Percentiles rank a stretch among this genome's conserved stretches.
Conservation (phyloP, 1,140 invertebrate species). For the Drosophila micromelanica region DNA sequence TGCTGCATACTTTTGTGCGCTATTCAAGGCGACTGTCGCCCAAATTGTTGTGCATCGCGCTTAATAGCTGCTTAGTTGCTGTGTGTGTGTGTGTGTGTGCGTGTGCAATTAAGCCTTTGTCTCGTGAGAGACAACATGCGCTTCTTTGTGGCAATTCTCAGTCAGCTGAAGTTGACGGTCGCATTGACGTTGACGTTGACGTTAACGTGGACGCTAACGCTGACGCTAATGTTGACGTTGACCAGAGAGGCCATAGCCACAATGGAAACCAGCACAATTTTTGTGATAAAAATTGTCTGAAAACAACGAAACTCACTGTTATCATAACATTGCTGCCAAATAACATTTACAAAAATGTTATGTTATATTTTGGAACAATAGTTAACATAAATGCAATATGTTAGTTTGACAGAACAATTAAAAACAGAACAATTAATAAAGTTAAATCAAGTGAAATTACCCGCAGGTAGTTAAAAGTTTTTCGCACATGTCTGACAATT, state of each 20-base stretch:
- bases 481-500: slow-evolving; percentile 1
- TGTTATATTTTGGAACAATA: no score
- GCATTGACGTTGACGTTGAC: slow-evolving; percentile 33
- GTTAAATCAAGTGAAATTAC: no score
- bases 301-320: no score
- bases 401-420: no score
- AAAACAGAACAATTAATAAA: no score
- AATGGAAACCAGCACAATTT: slow-evolving; percentile 14
- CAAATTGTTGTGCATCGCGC: slow-evolving; percentile 68
- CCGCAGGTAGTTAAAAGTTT: no score
- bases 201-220: slow-evolving; percentile 39
- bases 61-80: slow-evolving; percentile 71
- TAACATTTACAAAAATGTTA: no score
- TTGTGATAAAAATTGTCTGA: neutral
- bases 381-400: no score
- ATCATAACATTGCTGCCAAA: no score
- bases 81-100: slow-evolving; percentile 38
- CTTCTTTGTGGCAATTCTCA: slow-evolving; percentile 29
- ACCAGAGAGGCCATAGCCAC: slow-evolving; percentile 41
- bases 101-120: slow-evolving; percentile 71
- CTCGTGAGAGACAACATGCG: slow-evolving; percentile 36
- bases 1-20: slow-evolving; percentile 55
- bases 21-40: slow-evolving; percentile 64
- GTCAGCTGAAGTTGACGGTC: slow-evolving; percentile 42
- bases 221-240: slow-evolving; percentile 44